Percentiles rank a stretch among this genome's conserved stretches.
Conservation (phyloP, 2,113 vertebrate genomes). For the Serinus canaria region DNA sequence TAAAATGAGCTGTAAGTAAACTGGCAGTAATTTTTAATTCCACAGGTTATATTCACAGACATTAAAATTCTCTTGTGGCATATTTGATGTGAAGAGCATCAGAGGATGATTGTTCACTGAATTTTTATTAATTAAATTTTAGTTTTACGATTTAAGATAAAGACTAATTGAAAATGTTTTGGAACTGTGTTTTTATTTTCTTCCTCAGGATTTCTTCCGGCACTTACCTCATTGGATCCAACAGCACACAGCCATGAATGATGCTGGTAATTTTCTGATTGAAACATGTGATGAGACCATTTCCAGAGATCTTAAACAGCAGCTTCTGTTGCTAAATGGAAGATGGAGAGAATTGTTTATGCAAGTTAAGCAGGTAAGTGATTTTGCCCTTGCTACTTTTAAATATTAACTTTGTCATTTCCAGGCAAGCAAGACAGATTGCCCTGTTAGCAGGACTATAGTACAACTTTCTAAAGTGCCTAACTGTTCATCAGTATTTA, state of each 20-base stretch:
- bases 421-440: background rate
- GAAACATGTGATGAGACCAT: slow-evolving; percentile 95
- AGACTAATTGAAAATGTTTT: background rate
- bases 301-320: slow-evolving; percentile 95
- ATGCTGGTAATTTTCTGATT: slow-evolving; percentile 97
- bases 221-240: slow-evolving; percentile 86
- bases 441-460: background rate
- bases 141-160: background rate
- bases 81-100: background rate
- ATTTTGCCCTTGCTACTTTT: background rate
- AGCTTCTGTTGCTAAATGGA: slow-evolving; percentile 88
- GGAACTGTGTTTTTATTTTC: background rate
- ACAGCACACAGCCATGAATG: slow-evolving; percentile 96
- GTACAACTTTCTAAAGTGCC: background rate
- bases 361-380: slow-evolving; percentile 92
- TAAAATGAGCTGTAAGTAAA: background rate
- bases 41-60: background rate
- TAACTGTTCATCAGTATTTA: background rate
- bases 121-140: background rate
- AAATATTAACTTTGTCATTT: background rate
- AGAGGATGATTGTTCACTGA: background rate
- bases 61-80: background rate
- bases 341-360: slow-evolving; percentile 82
- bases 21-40: background rate
- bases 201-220: slow-evolving; percentile 75